Base-by-base conservation (phyloP, 2,888 invertebrate genomes). In the Synanthedon vespiformis region DNA sequence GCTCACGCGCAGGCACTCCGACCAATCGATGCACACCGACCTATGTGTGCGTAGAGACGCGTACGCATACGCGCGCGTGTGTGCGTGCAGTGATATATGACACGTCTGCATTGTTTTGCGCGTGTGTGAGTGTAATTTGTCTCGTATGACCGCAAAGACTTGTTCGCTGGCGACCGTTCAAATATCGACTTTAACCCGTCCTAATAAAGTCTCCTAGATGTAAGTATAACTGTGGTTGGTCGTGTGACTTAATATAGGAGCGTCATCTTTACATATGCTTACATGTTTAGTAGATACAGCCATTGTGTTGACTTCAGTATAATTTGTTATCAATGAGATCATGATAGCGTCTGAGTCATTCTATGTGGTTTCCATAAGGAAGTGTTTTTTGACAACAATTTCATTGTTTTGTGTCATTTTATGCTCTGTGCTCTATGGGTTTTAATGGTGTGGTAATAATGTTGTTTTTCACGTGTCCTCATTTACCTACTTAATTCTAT, bases 271-370 rank as follows among this genome's bases (percentile, higher is more conserved):
- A 58, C 53, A 52, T 58, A 57, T 53, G 18, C 18, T 40, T 41
- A 13, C 22, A 40, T 50, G 40, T 53, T 22, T 13, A 16, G 34
- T 53, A 34, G 2, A 11, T 51, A 11, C 11, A 56, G 51, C 65
- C 56, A 61, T 65, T 68, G 63, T 62, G 61, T 62, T 64, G 68
- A 56, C 58, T 57, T 60, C 54, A 53, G 54, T 54, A 54, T 58
- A 65, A 64, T 68, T 64, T 67, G 76, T 80, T 77, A 74, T 73
- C 72, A 79, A 80, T 80, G 79, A 68, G 44, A 60, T 48, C 40
- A 51, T 12, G 50, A 34, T 34, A 34, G 34, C 2, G 40, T 40
- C 18, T 40, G 40, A 51, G 34, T 51, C 51, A 51, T 51, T 40
- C 40, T 14, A 4, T 40, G 40, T 51, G 40, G 48, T 48, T 16